Evolutionary conservation across 1,140 invertebrate genomes (phyloP), one percentile per base, ranked within the genome.

Genomic region (Anthonomus grandis): DNA sequence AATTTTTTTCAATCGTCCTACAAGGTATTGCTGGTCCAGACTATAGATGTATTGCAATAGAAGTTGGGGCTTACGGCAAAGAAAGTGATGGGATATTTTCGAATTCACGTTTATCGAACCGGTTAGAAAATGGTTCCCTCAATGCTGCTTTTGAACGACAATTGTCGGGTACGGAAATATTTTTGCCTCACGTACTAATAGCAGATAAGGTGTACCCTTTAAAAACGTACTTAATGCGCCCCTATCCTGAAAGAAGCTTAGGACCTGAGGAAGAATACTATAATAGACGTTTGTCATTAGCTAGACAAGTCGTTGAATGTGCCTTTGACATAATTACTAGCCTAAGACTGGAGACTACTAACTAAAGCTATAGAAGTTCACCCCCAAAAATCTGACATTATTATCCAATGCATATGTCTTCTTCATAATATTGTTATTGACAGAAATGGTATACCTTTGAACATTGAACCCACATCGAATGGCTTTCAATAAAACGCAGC

Each of bases 201-300:
- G 76, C 68, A 27, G 76, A 79, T 69, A 72, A 72, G 51, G 75
- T 74, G 21, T 80, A 78, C 66, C 64, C 71, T 25, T 59, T 78
- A 31, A 66, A 58, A 34, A 24, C 38, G 22, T 68, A 71, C 58
- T 60, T 79, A 53, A 73, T 79, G 72, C 64, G 67, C 38, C 75
- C 76, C 23, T 79, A 72, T 60, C 66, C 69, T 17, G 57, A 66
- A 19, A 62, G 61, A 38, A 15, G 66, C 34, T 52, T 74, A 47
- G 39, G 62, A 42, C 31, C 62, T 21, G 47, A 66, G 39, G 64
- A 78, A 64, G 63, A 66, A 51, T 65, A 76, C 45, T 80, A 72
- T 62, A 78, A 81, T 56, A 78, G 78, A 44, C 63, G 68, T 38
- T 59, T 75, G 44, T 56, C 58, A 36, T 13, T 37, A 17, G 64